Evolutionary conservation across 2,113 vertebrate genomes (phyloP), one percentile per base, ranked within the genome.

Genomic region (Phoxinus phoxinus): DNA sequence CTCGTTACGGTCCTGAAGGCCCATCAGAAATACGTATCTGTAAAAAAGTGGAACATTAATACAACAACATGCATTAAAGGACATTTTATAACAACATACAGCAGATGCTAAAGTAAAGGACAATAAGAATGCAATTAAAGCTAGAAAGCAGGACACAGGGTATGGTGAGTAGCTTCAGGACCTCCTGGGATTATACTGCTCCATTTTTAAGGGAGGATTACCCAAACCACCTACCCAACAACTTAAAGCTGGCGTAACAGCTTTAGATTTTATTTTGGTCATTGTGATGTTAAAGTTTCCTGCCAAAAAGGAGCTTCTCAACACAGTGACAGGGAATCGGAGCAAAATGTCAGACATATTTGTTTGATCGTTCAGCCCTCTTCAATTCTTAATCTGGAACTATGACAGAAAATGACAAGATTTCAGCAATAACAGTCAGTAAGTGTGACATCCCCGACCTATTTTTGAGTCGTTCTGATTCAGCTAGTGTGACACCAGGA

Each of bases 11-110:
- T 99, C 97, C 93, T 99, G 97, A 90, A 99, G 96, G 85, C 95
- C 95, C 97, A 98, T 99, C 91, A 99, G 93, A 32, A 97, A 96
- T 90, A 99, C 95, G 41, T 98, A 99, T 92, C 98, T 99, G 93
- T 32, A 27, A 88, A 78, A 86, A 61, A 56, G 6, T 21, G 56
- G 21, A 77, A 21, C 32, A 83, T 53, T 25, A 37, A 74, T 13
- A n/a, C 44, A 59, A 58, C 5, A 76, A 35, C 59, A 46, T 56
- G 85, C 25, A 75, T 19, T 17, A 48, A 27, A 51, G 46, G 73
- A 76, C 17, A 21, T 32, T 53, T 19, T 53, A 48, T 19, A 17
- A 48, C 46, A 30, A 53, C 21, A 17, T 23, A n/a, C 35, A 71
- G 67, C 35, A 71, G 23, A 71, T 23, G 15, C 19, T 41, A 23